These are phyloP conservation scores for Vulpes ferrilata DNA, from an alignment of 2,113 vertebrate genomes.

Conservation along the genomic window DNA sequence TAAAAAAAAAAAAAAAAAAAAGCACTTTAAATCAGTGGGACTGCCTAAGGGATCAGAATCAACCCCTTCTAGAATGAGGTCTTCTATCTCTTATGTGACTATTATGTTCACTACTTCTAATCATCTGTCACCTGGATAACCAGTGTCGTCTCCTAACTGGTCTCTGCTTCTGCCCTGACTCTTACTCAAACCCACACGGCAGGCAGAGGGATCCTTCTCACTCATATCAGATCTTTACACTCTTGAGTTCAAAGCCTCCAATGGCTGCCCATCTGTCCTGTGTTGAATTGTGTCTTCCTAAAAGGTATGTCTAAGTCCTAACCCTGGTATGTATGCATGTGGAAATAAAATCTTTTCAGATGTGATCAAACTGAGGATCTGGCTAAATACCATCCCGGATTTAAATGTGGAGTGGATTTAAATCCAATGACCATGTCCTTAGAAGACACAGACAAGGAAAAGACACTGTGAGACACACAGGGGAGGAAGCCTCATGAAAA, in stretches of 20 bases:
- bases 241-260: not conserved
- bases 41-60: too few species aligned
- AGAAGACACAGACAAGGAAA: not conserved
- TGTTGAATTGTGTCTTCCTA: not conserved
- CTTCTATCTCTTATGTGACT: rapidly evolving
- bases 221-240: not conserved
- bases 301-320: not conserved
- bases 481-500: not conserved
- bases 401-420: not conserved
- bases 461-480: rapidly evolving
- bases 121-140: rapidly evolving
- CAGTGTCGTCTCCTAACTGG: not conserved
- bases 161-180: not conserved
- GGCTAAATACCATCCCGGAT: not conserved
- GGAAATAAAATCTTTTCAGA: not conserved
- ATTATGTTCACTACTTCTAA: too few species aligned
- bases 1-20: not conserved
- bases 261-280: rapidly evolving
- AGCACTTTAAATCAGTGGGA: too few species aligned
- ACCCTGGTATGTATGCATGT: rapidly evolving
- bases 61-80: rapidly evolving
- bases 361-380: not conserved
- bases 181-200: not conserved
- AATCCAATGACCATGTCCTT: not conserved
- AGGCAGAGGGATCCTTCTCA: not conserved